Conservation (phyloP, 2,888 invertebrate species). For the Drosophila multiciliata region DNA sequence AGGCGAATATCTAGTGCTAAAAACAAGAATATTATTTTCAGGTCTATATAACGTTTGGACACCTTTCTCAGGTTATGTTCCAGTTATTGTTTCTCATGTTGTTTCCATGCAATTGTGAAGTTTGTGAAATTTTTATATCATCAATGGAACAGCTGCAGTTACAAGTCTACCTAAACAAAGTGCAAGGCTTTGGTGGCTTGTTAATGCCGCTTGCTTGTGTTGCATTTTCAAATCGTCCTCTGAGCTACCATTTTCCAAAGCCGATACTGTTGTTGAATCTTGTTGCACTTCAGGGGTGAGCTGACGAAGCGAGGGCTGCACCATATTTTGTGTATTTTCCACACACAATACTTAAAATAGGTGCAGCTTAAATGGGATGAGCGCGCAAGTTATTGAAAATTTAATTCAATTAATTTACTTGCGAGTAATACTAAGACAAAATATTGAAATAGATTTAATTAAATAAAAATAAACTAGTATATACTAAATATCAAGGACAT, state of each 20-base stretch:
- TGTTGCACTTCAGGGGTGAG: conserved; percentile 61
- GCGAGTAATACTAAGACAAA: neutral
- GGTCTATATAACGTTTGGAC: conserved; percentile 17
- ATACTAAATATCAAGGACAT: neutral
- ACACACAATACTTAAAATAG: neutral
- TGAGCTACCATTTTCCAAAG: conserved; percentile 69
- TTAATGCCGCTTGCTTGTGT: conserved; percentile 58
- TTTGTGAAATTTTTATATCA: conserved; percentile 65
- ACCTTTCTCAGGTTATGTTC: conserved; percentile 19
- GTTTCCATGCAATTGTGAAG: conserved; percentile 38
- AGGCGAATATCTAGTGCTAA: conserved; percentile 2
- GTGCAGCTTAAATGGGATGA: neutral
- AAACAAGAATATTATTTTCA: conserved; percentile 35
- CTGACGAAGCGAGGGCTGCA: conserved; percentile 43
- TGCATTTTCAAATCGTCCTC: conserved; percentile 69
- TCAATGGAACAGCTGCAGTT: conserved; percentile 33
- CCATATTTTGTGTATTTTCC: neutral
- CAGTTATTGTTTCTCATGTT: conserved; percentile 39
- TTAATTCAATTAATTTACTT: neutral
- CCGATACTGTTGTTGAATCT: conserved; percentile 60
- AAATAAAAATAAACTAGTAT: neutral
- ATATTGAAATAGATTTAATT: neutral
- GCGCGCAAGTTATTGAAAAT: neutral
- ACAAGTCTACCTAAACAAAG: conserved; percentile 32
- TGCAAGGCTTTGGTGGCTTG: conserved; percentile 41